Percentiles rank a stretch among this genome's conserved stretches.
These are phyloP conservation scores for Asteroscopus sphinx DNA, from an alignment of 2,888 invertebrate species.

Conservation along the genomic window DNA sequence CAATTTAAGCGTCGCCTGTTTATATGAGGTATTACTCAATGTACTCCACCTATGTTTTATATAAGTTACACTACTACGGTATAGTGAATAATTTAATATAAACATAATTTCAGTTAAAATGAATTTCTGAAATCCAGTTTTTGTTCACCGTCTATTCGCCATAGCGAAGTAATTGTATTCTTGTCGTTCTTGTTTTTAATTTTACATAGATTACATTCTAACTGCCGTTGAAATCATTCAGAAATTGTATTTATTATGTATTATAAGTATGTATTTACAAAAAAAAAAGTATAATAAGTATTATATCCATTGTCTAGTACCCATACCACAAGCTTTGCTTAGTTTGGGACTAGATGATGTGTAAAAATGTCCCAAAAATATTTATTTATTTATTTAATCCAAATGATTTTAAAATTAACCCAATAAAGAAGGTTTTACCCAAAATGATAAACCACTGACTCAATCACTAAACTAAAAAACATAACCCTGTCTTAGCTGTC, in stretches of 20 bases:
- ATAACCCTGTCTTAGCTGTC: too few species aligned
- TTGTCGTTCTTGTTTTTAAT: background rate
- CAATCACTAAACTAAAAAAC: background rate
- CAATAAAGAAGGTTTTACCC: background rate
- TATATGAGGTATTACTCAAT: constrained; percentile 68
- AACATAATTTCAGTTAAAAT: background rate
- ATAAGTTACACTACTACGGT: background rate
- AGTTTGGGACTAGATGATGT: too few species aligned
- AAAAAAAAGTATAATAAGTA: too few species aligned
- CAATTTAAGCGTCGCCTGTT: constrained; percentile 83
- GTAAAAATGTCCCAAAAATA: too few species aligned
- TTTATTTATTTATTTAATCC: background rate
- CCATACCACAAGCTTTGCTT: too few species aligned
- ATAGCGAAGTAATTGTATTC: background rate
- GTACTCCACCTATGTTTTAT: constrained; percentile 22
- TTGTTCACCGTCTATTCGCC: background rate
- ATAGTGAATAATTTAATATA: background rate
- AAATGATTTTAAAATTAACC: background rate
- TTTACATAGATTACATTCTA: background rate
- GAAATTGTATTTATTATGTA: too few species aligned
- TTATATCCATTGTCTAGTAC: too few species aligned
- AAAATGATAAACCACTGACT: too few species aligned
- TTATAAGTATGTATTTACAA: too few species aligned
- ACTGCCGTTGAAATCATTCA: too few species aligned
- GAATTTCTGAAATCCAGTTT: background rate